These are phyloP conservation scores for Meteorus cinctellus DNA, from an alignment of 2,888 invertebrate genomes.

Conservation along the genomic window DNA sequence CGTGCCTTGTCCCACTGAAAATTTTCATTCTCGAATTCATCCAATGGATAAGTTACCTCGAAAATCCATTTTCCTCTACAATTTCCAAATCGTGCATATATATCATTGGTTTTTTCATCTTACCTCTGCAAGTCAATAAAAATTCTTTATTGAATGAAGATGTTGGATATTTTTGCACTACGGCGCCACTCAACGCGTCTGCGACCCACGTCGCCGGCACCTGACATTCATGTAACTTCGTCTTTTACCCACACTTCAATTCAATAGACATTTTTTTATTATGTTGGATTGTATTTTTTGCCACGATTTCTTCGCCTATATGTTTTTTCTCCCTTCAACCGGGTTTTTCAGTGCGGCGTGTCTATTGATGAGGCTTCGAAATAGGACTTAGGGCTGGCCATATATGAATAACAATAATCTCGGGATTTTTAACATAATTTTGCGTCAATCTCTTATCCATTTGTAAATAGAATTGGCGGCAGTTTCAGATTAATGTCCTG, in stretches of 20 bases:
- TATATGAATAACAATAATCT: slow-evolving; percentile 17
- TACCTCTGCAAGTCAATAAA: slow-evolving; percentile 43
- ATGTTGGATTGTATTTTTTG: background rate
- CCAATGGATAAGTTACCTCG: no score
- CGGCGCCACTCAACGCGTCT: slow-evolving; percentile 74
- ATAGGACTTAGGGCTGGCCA: slow-evolving; percentile 16
- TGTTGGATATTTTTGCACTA: slow-evolving; percentile 65
- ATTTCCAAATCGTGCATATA: background rate
- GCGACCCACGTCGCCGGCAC: slow-evolving; percentile 72
- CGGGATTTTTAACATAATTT: slow-evolving; percentile 53
- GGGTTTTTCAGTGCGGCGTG: background rate
- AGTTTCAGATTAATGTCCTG: background rate
- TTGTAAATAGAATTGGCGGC: slow-evolving; percentile 53
- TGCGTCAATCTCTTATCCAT: slow-evolving; percentile 65
- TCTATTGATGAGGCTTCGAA: background rate
- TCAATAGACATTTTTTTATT: slow-evolving; percentile 48
- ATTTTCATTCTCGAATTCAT: no score
- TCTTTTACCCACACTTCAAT: slow-evolving; percentile 59
- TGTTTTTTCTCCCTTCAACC: slow-evolving; percentile 7
- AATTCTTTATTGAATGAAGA: slow-evolving; percentile 39
- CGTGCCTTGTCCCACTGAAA: no score
- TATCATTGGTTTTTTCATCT: slow-evolving; percentile 35
- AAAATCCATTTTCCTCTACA: no score
- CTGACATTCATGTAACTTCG: slow-evolving; percentile 73
- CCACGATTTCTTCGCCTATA: no score